Evolutionary conservation across 1,140 invertebrate species (phyloP), one percentile per base, ranked within the genome.

Genomic region (Cryptotermes secundus): DNA sequence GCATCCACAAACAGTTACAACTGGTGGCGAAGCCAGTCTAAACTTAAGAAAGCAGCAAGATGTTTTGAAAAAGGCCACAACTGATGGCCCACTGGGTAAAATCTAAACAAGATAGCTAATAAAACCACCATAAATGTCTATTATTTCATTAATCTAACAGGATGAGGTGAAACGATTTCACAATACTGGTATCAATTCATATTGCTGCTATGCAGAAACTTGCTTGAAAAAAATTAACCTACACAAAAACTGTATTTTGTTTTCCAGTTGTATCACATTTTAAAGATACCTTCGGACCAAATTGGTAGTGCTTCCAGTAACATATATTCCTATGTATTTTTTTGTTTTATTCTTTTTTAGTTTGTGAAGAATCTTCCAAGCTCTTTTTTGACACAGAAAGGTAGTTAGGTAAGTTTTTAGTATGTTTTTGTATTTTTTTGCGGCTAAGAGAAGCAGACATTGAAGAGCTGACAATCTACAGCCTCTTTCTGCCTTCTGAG

Each of bases 381-480:
- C 84, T 82, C 84, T 82, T 84, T 84, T 84, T 83, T 82, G 81
- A 84, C 84, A 84, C 80, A 81, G 81, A 82, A 84, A 84, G 53
- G 84, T 81, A 81, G 65, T 82, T 84, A 84, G 45, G 80, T 81
- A 84, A 42, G 42, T 81, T 81, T 81, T 84, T 81, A 34, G 36
- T 31, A 14, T 80, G 80, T 82, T 84, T 82, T 84, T 81, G 36
- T 81, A 38, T 35, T 81, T 82, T 81, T 81, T 81, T 84, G 80
- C 84, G 59, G n/a, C 84, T 84, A 84, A 84, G 80, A 80, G 84
- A 84, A 84, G 84, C 84, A 80, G 80, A 82, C 84, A 84, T 45
- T 84, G 84, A 84, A 84, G 83, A 84, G 83, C 83, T 80, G 84
- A 84, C 45, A 82, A 80, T 81, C 84, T 84, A 84, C 84, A 81